phyloP scores from a whole-genome alignment of 2,797 vertebrate species.

The Oreonectes daqikongensis region DNA sequence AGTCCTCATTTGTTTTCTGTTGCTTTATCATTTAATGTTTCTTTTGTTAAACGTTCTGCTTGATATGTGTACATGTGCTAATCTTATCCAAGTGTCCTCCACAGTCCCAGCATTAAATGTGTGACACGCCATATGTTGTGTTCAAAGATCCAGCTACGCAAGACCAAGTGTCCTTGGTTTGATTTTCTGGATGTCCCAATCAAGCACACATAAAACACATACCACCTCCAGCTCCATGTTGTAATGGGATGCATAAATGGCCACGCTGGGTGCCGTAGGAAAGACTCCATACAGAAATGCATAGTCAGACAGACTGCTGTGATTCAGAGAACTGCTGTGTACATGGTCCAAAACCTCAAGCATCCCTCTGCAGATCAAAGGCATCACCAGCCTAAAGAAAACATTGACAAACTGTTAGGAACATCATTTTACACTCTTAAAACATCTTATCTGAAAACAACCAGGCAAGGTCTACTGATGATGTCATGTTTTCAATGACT shows the following conservation, averaged over 20 bases:
- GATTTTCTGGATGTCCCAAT: too few relatives aligned
- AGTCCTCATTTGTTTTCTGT: neutral
- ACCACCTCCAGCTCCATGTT: conserved; percentile 97
- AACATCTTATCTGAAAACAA: too few relatives aligned
- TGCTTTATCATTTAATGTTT: too few relatives aligned
- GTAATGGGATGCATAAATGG: conserved; percentile 95
- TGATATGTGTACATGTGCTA: neutral
- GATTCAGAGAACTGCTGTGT: conserved; percentile 79
- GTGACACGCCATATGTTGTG: too few relatives aligned
- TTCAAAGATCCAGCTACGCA: neutral
- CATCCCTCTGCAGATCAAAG: conserved; percentile 93
- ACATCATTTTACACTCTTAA: too few relatives aligned
- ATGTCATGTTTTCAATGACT: neutral
- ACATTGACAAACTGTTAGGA: neutral
- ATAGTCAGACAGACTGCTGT: conserved; percentile 94
- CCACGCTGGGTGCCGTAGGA: conserved; percentile 94
- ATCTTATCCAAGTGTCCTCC: too few relatives aligned
- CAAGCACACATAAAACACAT: conserved; percentile 65
- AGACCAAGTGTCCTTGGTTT: neutral
- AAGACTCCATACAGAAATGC: conserved; percentile 97
- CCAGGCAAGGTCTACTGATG: too few relatives aligned
- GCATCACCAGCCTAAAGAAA: conserved; percentile 88
- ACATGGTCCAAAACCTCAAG: conserved; percentile 88
- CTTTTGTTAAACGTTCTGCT: too few relatives aligned
- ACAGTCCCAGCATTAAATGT: too few relatives aligned